These are phyloP conservation scores for Idaea biselata DNA, from an alignment of 2,888 invertebrate species.

Conservation along the genomic window DNA sequence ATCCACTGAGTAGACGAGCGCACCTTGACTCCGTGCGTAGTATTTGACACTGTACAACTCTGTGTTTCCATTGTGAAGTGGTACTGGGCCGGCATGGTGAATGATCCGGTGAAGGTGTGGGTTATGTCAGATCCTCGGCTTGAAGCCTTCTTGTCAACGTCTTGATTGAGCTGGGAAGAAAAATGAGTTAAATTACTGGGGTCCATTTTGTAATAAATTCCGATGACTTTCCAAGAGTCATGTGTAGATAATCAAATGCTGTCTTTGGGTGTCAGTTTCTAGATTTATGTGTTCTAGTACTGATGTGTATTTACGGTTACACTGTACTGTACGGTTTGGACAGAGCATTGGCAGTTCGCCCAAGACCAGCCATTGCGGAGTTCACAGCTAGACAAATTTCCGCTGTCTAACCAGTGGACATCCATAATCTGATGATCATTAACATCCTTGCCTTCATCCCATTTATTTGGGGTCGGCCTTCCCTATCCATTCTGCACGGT, in stretches of 20 bases:
- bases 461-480: too few relatives aligned
- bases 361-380: too few relatives aligned
- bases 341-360: too few relatives aligned
- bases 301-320: too few relatives aligned
- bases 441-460: too few relatives aligned
- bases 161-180: slow-evolving; percentile 53
- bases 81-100: slow-evolving; percentile 83
- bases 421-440: background rate
- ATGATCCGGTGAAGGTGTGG: slow-evolving; percentile 79
- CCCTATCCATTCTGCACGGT: too few relatives aligned
- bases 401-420: background rate
- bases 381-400: too few relatives aligned
- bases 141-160: slow-evolving; percentile 49
- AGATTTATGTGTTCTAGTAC: too few relatives aligned
- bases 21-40: slow-evolving; percentile 42
- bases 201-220: background rate
- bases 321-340: too few relatives aligned
- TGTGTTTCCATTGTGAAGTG: slow-evolving; percentile 91
- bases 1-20: slow-evolving; percentile 84
- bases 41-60: slow-evolving; percentile 62
- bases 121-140: slow-evolving; percentile 61
- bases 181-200: background rate
- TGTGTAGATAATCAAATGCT: too few relatives aligned
- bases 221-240: too few relatives aligned
- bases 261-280: too few relatives aligned